Conservation (phyloP, 2,113 vertebrate species). For the Spea multiplicata region DNA sequence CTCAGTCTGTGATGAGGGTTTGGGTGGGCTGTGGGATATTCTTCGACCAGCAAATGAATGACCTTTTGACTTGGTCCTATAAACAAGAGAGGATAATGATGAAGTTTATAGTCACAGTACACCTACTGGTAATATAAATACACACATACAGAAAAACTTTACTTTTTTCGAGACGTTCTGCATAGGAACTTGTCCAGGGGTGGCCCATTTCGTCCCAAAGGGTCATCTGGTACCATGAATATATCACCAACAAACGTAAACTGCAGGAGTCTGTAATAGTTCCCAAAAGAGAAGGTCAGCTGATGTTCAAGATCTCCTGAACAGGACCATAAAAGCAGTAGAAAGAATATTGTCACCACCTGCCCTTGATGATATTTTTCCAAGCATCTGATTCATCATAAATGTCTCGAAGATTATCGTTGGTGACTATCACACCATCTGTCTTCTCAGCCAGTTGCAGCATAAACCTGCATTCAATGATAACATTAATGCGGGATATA, state of each 20-base stretch:
- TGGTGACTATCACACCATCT: constrained; percentile 81
- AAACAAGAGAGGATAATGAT: neutral
- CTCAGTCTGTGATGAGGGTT: constrained; percentile 23
- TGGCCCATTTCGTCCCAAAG: constrained; percentile 78
- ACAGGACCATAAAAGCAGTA: neutral
- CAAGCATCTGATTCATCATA: constrained; percentile 72
- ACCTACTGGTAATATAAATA: no score
- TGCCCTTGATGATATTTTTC: constrained; percentile 81
- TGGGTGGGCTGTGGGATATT: constrained; percentile 36
- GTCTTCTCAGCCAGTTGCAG: constrained; percentile 76
- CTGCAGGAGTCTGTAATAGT: constrained; percentile 72
- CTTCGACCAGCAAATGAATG: constrained; percentile 42
- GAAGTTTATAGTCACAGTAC: neutral
- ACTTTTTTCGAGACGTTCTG: constrained; percentile 48
- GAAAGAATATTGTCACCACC: constrained; percentile 58
- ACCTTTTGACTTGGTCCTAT: constrained; percentile 28
- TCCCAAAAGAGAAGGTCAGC: neutral
- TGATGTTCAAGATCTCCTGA: no score
- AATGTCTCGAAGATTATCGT: constrained; percentile 87
- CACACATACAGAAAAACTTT: neutral
- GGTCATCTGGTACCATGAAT: constrained; percentile 89
- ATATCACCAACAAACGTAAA: constrained; percentile 83
- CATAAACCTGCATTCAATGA: constrained; percentile 70
- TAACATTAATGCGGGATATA: neutral
- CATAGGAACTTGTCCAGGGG: constrained; percentile 78